Conservation (phyloP, 2,113 vertebrate species). For the Copsychus sechellarum region DNA sequence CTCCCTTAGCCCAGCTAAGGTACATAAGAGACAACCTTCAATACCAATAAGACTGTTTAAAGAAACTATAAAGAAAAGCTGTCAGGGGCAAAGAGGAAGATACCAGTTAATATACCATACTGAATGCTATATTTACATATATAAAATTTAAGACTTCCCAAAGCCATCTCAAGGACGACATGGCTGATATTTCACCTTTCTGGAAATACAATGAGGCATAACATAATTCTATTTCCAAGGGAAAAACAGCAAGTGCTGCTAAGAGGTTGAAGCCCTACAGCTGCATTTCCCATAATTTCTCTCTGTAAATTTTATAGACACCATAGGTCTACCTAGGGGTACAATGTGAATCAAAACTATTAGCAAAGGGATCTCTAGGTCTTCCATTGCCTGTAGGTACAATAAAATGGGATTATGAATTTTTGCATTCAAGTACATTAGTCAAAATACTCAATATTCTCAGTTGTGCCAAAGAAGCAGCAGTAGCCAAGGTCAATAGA, state of each 20-base stretch:
- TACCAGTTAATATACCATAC: neutral
- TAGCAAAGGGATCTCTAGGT: neutral
- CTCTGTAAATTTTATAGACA: neutral
- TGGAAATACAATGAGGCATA: neutral
- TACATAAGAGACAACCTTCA: neutral
- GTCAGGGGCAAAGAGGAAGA: neutral
- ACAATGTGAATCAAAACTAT: neutral
- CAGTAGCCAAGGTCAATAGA: neutral
- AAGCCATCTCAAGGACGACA: neutral
- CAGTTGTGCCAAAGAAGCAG: neutral
- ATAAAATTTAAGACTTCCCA: neutral
- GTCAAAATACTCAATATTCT: constrained; percentile 12
- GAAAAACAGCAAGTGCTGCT: neutral
- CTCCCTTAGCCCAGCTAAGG: neutral
- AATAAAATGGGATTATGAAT: constrained; percentile 13
- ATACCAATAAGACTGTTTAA: neutral
- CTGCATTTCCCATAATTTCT: neutral
- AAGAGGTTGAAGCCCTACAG: neutral
- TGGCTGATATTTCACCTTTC: neutral
- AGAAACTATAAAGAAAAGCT: neutral
- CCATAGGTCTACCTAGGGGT: neutral
- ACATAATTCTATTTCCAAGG: neutral
- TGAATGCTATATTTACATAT: neutral
- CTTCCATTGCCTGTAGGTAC: neutral
- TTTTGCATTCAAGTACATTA: neutral